phyloP scores from a whole-genome alignment of 2,113 vertebrate species.

The Chascanopsetta lugubris region DNA sequence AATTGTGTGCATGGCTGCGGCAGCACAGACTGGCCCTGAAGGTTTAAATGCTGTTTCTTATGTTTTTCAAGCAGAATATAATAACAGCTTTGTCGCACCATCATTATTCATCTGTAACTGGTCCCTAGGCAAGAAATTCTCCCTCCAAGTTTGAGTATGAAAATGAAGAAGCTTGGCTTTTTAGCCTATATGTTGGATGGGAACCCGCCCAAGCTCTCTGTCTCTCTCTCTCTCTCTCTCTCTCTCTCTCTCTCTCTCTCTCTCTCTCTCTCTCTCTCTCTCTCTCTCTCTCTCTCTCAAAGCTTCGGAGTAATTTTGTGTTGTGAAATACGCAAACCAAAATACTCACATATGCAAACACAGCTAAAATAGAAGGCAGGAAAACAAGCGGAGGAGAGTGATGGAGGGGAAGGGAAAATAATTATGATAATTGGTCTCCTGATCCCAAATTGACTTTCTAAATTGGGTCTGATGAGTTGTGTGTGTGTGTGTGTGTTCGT shows the following conservation, averaged over 20 bases:
- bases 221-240: not conserved
- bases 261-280: slow-evolving; percentile 7
- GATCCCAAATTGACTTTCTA: slow-evolving; percentile 78
- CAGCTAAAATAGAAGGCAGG: slow-evolving; percentile 71
- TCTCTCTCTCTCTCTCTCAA: slow-evolving; percentile 10
- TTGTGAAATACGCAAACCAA: slow-evolving; percentile 65
- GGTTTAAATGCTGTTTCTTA: slow-evolving; percentile 60
- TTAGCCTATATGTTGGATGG: slow-evolving; percentile 42
- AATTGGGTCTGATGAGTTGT: slow-evolving; percentile 65
- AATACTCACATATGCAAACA: slow-evolving; percentile 71
- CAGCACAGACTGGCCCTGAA: slow-evolving; percentile 58
- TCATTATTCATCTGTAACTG: slow-evolving; percentile 62
- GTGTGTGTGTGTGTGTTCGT: slow-evolving; percentile 35
- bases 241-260: not conserved
- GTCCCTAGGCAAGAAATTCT: slow-evolving; percentile 52
- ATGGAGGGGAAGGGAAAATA: slow-evolving; percentile 70
- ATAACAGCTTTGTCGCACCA: slow-evolving; percentile 59
- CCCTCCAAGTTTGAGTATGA: slow-evolving; percentile 61
- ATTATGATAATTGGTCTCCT: slow-evolving; percentile 83
- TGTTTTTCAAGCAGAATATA: slow-evolving; percentile 60
- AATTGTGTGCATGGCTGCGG: slow-evolving; percentile 50
- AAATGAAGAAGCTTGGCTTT: slow-evolving; percentile 52
- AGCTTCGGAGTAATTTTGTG: slow-evolving; percentile 63
- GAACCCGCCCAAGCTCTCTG: slow-evolving; percentile 32
- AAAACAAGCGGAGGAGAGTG: slow-evolving; percentile 60